Percentiles rank a stretch among this genome's conserved stretches.
Evolutionary conservation across 2,888 invertebrate genomes (phyloP).

Genomic region (Limnephilus marmoratus): DNA sequence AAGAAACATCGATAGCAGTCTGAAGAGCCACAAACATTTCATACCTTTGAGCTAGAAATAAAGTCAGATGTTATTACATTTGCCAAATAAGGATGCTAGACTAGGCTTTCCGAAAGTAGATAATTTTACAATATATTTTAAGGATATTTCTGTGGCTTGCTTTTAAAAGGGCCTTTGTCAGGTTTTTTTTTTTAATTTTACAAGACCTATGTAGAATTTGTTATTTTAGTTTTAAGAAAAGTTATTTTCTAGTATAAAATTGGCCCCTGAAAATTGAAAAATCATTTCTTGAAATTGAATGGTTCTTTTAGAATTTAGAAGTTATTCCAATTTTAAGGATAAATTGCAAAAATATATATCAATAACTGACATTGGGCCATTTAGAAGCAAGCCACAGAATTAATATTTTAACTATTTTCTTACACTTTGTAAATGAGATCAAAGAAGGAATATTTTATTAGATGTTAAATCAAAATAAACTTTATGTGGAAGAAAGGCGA

Average conservation of each 20-base stretch:
- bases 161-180: no score
- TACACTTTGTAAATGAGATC: background rate
- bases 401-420: background rate
- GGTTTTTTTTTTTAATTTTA: no score
- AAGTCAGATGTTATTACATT: background rate
- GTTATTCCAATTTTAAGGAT: no score
- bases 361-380: no score
- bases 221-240: no score
- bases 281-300: no score
- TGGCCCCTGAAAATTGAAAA: no score
- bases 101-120: background rate
- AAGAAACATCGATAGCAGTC: slow-evolving; percentile 79
- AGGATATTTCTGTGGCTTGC: no score
- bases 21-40: slow-evolving; percentile 78
- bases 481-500: background rate
- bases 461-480: background rate
- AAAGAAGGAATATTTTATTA: background rate
- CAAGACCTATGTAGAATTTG: no score
- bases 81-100: background rate
- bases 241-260: no score
- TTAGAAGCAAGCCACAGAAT: background rate
- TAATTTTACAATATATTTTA: background rate
- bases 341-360: no score
- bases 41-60: slow-evolving; percentile 70
- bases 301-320: no score